Percentiles rank a stretch among this genome's conserved stretches.
These are phyloP conservation scores for Botrylloides violaceus DNA, from an alignment of 23 tunicate genomes.

Conservation along the genomic window DNA sequence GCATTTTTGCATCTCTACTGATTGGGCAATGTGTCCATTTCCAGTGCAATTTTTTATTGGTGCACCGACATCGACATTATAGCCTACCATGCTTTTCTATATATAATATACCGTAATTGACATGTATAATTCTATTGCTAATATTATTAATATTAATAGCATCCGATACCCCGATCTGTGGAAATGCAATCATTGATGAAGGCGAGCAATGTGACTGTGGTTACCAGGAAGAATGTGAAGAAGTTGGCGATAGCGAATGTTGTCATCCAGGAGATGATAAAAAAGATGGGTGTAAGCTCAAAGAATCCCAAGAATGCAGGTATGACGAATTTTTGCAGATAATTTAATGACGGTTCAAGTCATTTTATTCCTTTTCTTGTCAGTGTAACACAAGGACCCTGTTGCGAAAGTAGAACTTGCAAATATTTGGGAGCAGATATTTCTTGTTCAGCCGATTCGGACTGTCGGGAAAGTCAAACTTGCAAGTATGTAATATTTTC, in stretches of 20 bases:
- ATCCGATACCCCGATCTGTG: constrained; percentile 73
- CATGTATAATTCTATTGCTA: neutral
- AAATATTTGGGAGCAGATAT: neutral
- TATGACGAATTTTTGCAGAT: neutral
- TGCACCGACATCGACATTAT: too few species aligned
- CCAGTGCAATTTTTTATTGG: too few species aligned
- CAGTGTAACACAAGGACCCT: constrained; percentile 78
- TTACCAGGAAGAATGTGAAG: constrained; percentile 44
- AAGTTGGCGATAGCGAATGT: constrained; percentile 55
- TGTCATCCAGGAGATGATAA: constrained; percentile 52
- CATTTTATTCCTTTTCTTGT: neutral
- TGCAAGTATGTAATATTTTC: constrained; percentile 41
- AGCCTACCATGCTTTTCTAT: too few species aligned
- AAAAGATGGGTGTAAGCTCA: constrained; percentile 56
- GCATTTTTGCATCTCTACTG: too few species aligned
- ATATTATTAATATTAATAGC: constrained; percentile 10
- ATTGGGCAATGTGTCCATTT: too few species aligned
- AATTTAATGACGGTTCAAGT: too few species aligned
- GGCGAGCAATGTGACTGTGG: constrained; percentile 98
- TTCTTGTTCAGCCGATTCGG: constrained; percentile 38
- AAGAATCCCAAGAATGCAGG: constrained; percentile 57
- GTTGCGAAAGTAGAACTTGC: constrained; percentile 62
- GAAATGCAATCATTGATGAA: constrained; percentile 75
- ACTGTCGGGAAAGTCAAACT: constrained; percentile 47
- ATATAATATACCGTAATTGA: too few species aligned